Conservation (phyloP, 2,113 vertebrate species). For the Monarcha castaneiventris region DNA sequence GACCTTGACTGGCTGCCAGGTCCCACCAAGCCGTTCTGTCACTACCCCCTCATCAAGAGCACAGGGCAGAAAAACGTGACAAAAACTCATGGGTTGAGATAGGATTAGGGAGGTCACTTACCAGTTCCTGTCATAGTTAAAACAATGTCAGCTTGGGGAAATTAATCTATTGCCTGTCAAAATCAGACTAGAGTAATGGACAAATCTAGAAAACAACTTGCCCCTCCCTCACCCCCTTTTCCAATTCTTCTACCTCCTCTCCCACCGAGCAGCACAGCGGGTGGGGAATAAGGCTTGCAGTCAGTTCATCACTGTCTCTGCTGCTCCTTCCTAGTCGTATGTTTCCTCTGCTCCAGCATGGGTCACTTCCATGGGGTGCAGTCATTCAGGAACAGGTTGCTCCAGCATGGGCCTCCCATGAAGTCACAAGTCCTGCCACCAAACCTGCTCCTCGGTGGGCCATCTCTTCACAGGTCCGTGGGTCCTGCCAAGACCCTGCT, state of each 20-base stretch:
- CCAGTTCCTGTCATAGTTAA: not conserved
- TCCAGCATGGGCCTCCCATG: rapidly evolving
- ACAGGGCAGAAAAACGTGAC: not conserved
- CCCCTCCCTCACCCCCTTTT: not conserved
- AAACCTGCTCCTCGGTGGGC: rapidly evolving
- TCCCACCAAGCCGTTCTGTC: not conserved
- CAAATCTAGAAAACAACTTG: not conserved
- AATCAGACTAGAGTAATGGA: not conserved
- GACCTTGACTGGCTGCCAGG: not conserved
- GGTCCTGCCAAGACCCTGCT: not conserved
- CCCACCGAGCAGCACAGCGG: rapidly evolving
- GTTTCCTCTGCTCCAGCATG: rapidly evolving
- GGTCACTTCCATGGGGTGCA: not conserved
- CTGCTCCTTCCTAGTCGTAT: rapidly evolving
- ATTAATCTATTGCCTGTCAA: not conserved
- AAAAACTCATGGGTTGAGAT: rapidly evolving
- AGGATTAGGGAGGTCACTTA: not conserved
- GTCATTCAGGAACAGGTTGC: not conserved
- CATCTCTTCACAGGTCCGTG: not conserved
- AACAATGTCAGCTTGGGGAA: not conserved
- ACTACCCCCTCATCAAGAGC: not conserved
- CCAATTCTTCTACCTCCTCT: not conserved
- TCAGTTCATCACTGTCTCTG: not conserved
- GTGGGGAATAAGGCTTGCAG: rapidly evolving
- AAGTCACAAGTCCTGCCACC: not conserved